Conservation (phyloP, 2,113 vertebrate species). For the Limnothrissa miodon region DNA sequence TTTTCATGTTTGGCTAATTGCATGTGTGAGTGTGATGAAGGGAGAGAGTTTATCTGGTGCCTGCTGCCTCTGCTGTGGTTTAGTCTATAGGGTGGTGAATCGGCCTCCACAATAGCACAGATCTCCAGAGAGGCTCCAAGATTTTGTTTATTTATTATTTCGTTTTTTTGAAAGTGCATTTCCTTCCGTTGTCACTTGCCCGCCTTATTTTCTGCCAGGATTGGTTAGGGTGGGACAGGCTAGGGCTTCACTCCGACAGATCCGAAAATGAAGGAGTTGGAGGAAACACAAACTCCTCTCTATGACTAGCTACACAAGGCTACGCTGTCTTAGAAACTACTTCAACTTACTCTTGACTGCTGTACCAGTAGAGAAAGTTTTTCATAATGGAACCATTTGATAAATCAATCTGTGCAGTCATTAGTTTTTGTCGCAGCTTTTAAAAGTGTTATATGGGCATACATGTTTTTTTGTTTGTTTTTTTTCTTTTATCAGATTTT, state of each 20-base stretch:
- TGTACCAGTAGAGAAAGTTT: not conserved
- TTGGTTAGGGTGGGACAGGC: not conserved
- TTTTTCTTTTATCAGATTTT: constrained; percentile 48
- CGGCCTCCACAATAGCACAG: constrained; percentile 32
- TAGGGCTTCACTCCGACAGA: not conserved
- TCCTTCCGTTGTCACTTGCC: constrained; percentile 43
- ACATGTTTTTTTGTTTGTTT: not conserved
- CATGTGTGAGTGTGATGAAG: not conserved
- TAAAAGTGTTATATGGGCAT: not conserved
- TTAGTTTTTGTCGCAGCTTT: not conserved
- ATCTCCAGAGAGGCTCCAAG: constrained; percentile 35
- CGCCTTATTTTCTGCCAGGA: constrained; percentile 9
- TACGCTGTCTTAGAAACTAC: not conserved
- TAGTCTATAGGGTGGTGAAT: constrained; percentile 34
- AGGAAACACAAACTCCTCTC: not conserved
- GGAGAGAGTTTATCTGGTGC: not conserved
- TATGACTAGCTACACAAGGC: not conserved
- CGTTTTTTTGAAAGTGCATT: constrained; percentile 57
- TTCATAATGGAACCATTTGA: not conserved
- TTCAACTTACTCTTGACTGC: not conserved
- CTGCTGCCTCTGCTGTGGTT: not conserved
- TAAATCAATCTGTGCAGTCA: not conserved
- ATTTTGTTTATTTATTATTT: constrained; percentile 55
- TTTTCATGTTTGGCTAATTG: not conserved
- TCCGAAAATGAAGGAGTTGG: not conserved